Evolutionary conservation across 2,888 invertebrate genomes (phyloP), one percentile per base, ranked within the genome.

Genomic region (Endomychus coccineus): DNA sequence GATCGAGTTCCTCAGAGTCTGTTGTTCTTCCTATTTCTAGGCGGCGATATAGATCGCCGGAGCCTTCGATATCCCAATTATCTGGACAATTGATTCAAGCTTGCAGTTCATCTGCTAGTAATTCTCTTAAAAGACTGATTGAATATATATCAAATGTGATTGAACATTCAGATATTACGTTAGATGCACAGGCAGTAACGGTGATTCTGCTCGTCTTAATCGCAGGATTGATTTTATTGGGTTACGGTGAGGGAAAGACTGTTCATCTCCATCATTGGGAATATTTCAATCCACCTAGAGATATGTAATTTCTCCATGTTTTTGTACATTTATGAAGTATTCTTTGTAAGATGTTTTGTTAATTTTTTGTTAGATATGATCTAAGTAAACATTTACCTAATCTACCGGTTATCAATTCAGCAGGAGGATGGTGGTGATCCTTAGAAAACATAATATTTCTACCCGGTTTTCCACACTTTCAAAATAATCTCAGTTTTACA

Each of bases 241-340:
- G 83, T 32, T 73, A 83, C 40, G 80, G 82, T 42, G 77, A 78
- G 43, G 68, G 68, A 31, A 70, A 68, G 42, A 75, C 80, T 36
- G 78, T 80, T 31, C 75, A 84, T 46, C 85, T 88, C 59, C 83
- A 86, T 60, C 87, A 87, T 52, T 88, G 88, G 88, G 88, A 88
- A 61, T 88, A 81, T 62, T 84, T 87, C 53, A 87, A 87, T 68
- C 87, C 87, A 7, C 87, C 87, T 5, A 78, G 77, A 42, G 74
- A 65, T 49, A 53, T 61, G 47, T 64, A 54, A 55, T 21, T 30
- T 33, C 19, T 16, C 17, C 21, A 23, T 13, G 22, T 42, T 42
- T 39, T 40, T 39, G 23, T 40, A 40, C 33, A 16, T 32, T 23
- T 4, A 3, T 15, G 15, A 9, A 23, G 31, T 30, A 5, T 6